Evolutionary conservation across 1,140 invertebrate species (phyloP).

Genomic region (Arctopsyche grandis): DNA sequence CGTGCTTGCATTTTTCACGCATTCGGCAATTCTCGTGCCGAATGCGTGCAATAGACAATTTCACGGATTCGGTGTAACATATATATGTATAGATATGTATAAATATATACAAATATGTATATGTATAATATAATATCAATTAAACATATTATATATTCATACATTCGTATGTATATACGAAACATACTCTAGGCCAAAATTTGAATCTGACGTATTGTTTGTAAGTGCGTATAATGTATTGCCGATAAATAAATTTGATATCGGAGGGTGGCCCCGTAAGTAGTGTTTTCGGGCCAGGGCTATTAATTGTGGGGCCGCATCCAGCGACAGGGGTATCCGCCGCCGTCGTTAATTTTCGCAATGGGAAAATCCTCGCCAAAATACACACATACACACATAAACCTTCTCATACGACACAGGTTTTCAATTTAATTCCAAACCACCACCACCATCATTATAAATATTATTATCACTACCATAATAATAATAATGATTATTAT

Average conservation of each 20-base stretch:
- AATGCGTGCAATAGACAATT: too few relatives aligned
- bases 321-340: conserved; percentile 2
- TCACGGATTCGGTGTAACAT: too few relatives aligned
- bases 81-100: too few relatives aligned
- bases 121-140: too few relatives aligned
- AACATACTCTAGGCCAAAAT: background rate
- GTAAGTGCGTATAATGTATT: conserved; percentile 7
- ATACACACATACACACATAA: background rate
- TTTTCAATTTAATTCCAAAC: conserved; percentile 51
- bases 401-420: conserved; percentile 30
- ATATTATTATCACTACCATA: conserved; percentile 36
- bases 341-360: conserved; percentile 30
- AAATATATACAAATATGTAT: too few relatives aligned
- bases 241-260: conserved; percentile 37
- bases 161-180: background rate
- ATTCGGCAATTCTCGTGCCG: too few relatives aligned
- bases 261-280: conserved; percentile 3
- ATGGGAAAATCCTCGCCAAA: conserved; percentile 40
- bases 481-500: conserved; percentile 21
- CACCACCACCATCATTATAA: conserved; percentile 43
- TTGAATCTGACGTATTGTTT: background rate
- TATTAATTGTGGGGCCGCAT: conserved; percentile 20
- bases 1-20: too few relatives aligned
- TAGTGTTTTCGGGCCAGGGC: conserved; percentile 23
- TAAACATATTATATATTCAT: too few relatives aligned